These are phyloP conservation scores for Loripinus fragilis DNA, from an alignment of 2,888 invertebrate species.

Conservation along the genomic window DNA sequence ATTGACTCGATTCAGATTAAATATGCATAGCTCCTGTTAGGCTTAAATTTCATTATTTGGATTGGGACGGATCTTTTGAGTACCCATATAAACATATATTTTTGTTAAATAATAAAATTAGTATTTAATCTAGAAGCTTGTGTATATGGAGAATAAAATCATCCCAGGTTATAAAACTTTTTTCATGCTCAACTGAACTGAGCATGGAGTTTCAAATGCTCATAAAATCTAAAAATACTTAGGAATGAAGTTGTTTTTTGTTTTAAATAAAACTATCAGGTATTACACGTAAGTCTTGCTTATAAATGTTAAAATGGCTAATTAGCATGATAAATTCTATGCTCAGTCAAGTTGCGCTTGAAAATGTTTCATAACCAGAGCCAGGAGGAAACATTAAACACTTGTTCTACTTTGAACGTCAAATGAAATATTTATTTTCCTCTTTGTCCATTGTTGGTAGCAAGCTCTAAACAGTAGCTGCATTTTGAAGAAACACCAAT, in stretches of 20 bases:
- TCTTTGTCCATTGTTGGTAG: constrained; percentile 5
- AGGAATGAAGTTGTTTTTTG: no score
- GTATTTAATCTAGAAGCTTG: not conserved
- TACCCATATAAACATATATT: not conserved
- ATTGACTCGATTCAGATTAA: constrained; percentile 1
- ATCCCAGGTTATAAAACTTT: no score
- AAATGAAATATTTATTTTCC: not conserved
- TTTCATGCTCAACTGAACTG: no score
- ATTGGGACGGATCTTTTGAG: not conserved
- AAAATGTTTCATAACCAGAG: not conserved
- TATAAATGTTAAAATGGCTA: not conserved
- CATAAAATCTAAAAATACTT: no score
- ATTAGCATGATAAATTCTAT: no score
- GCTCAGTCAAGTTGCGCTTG: no score
- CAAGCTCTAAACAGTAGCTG: not conserved
- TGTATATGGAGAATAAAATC: no score
- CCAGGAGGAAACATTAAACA: not conserved
- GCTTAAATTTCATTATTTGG: not conserved
- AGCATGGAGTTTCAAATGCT: no score
- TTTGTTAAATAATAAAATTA: not conserved
- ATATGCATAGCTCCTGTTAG: not conserved
- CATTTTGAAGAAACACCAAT: not conserved
- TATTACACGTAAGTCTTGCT: not conserved
- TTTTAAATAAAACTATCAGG: not conserved
- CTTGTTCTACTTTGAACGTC: not conserved